Percentiles rank a stretch among this genome's conserved stretches.
These are phyloP conservation scores for Lagria hirta DNA, from an alignment of 2,888 invertebrate genomes.

Conservation along the genomic window DNA sequence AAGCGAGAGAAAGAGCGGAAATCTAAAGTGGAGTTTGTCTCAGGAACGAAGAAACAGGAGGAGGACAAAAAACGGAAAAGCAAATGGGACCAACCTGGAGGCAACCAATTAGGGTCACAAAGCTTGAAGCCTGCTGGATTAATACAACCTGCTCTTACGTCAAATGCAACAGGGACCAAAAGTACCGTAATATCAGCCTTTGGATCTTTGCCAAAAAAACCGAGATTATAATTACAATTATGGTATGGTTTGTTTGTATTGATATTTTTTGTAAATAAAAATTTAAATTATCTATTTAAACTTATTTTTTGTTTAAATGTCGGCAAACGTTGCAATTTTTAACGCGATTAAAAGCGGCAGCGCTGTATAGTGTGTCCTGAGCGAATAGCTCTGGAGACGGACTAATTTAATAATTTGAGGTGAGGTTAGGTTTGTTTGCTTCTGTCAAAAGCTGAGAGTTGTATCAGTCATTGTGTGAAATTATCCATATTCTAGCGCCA, in stretches of 20 bases:
- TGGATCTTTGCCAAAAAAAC: conserved; percentile 85
- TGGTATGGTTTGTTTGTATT: not conserved
- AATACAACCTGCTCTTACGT: conserved; percentile 73
- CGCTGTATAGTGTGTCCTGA: too few species aligned
- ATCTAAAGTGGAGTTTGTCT: conserved; percentile 81
- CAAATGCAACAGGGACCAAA: conserved; percentile 84
- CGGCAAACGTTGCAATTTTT: conserved; percentile 1
- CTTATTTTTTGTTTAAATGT: conserved; percentile 1
- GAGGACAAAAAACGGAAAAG: conserved; percentile 85
- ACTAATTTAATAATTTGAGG: too few species aligned
- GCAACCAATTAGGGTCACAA: conserved; percentile 58
- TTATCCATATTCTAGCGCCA: too few species aligned
- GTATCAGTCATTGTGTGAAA: too few species aligned
- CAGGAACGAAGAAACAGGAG: conserved; percentile 66
- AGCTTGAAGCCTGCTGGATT: conserved; percentile 69
- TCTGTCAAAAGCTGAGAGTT: too few species aligned
- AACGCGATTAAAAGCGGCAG: not conserved
- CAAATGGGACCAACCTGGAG: conserved; percentile 88
- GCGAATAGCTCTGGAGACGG: too few species aligned
- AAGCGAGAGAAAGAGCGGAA: conserved; percentile 85
- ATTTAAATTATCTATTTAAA: conserved; percentile 7
- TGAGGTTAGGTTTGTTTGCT: too few species aligned
- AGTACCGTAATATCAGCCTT: conserved; percentile 92
- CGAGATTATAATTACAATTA: conserved; percentile 52
- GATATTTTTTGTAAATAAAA: conserved; percentile 15